Percentiles rank a stretch among this genome's conserved stretches.
phyloP scores from a whole-genome alignment of 2,888 invertebrate species.

The Hypolimnas misippus region DNA sequence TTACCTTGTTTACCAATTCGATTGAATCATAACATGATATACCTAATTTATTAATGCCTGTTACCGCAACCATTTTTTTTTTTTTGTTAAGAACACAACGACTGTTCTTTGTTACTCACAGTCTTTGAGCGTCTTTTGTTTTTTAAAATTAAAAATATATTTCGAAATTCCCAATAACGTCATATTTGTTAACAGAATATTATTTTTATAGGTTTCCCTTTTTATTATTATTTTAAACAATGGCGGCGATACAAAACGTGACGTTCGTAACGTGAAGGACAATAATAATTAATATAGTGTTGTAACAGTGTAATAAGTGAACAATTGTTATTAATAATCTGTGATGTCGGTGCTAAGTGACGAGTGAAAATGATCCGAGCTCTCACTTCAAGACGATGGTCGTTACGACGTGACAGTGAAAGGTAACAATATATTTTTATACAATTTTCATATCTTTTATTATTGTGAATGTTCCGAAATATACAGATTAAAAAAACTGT shows the following conservation, averaged over 20 bases:
- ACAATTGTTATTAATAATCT: conserved; percentile 2
- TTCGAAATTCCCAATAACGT: neutral
- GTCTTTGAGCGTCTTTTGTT: too few relatives aligned
- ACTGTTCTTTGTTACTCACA: too few relatives aligned
- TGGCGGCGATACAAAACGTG: neutral
- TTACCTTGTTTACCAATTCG: too few relatives aligned
- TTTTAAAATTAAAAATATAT: too few relatives aligned
- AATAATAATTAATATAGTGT: neutral
- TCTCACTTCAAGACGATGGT: conserved; percentile 76
- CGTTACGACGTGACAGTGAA: conserved; percentile 75
- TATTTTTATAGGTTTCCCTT: neutral
- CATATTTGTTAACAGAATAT: too few relatives aligned
- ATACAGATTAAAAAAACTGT: too few relatives aligned
- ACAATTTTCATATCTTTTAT: too few relatives aligned
- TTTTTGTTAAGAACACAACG: too few relatives aligned
- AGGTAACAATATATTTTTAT: conserved; percentile 74
- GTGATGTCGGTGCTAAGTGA: conserved; percentile 47
- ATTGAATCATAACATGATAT: too few relatives aligned
- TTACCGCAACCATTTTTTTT: too few relatives aligned
- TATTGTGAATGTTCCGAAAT: too few relatives aligned
- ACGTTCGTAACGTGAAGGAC: neutral
- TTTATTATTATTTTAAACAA: neutral
- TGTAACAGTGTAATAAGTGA: conserved; percentile 40
- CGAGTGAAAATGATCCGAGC: conserved; percentile 72
- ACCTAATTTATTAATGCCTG: too few relatives aligned